Percentiles rank a stretch among this genome's conserved stretches.
These are phyloP conservation scores for Maniola jurtina DNA, from an alignment of 1,140 invertebrate genomes.

Conservation along the genomic window DNA sequence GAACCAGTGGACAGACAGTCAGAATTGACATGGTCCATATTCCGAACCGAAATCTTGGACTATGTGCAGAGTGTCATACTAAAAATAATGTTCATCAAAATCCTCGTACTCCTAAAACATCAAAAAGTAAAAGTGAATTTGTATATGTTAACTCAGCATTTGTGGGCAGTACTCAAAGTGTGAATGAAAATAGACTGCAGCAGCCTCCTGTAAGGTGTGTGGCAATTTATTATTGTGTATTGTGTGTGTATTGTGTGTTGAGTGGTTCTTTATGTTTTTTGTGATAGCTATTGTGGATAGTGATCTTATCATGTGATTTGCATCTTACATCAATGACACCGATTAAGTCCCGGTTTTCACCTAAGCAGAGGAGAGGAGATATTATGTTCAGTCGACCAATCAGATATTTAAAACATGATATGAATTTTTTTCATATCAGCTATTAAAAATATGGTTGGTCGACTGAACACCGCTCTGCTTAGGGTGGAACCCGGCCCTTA, in stretches of 20 bases:
- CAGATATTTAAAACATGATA: too few relatives aligned
- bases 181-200: conserved; percentile 34
- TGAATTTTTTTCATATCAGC: too few relatives aligned
- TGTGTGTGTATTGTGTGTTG: background rate
- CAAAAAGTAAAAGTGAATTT: conserved; percentile 42
- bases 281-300: background rate
- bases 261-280: background rate
- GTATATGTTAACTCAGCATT: conserved; percentile 59
- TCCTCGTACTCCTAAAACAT: background rate
- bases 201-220: conserved; percentile 49
- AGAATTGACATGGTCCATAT: conserved; percentile 18
- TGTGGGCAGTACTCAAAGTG: conserved; percentile 50
- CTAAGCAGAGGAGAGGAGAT: too few relatives aligned
- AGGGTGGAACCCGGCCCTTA: too few relatives aligned
- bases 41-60: background rate
- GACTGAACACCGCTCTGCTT: too few relatives aligned
- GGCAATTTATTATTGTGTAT: too few relatives aligned
- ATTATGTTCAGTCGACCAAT: too few relatives aligned
- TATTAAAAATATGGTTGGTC: too few relatives aligned
- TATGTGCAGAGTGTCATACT: background rate
- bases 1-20: conserved; percentile 10
- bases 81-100: conserved; percentile 3
- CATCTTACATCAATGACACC: background rate
- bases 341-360: background rate
- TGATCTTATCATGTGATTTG: background rate